Conservation (phyloP, 2,888 invertebrate genomes). For the Netelia melanura region DNA sequence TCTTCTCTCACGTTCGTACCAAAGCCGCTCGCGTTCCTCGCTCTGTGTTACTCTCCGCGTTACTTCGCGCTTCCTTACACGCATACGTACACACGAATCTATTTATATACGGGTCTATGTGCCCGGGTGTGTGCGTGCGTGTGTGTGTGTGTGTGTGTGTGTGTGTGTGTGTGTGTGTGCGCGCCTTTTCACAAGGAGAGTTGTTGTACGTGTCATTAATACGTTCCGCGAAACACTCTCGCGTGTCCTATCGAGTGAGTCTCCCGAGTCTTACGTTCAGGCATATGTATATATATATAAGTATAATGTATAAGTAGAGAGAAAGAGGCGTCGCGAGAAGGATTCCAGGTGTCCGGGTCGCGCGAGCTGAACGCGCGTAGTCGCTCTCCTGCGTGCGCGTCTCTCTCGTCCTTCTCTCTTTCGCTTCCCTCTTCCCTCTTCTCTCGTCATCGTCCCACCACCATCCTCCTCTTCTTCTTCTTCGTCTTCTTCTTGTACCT, state of each 20-base stretch:
- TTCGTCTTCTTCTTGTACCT: conserved; percentile 51
- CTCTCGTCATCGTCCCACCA: conserved; percentile 64
- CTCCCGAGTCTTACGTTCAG: conserved; percentile 48
- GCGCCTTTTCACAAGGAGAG: conserved; percentile 58
- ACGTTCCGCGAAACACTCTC: conserved; percentile 69
- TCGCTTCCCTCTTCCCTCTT: conserved; percentile 60
- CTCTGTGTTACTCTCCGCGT: conserved; percentile 17
- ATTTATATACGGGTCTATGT: not conserved
- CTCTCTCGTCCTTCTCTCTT: conserved; percentile 33
- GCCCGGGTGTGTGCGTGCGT: not conserved
- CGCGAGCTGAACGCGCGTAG: conserved; percentile 48
- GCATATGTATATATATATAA: conserved; percentile 6
- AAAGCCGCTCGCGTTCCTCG: conserved; percentile 39
- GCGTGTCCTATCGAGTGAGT: conserved; percentile 67
- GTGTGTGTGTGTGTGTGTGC: not conserved
- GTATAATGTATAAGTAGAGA: conserved; percentile 7
- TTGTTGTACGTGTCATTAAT: conserved; percentile 67
- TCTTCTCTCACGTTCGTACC: conserved; percentile 15
- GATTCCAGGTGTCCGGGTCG: conserved; percentile 68
- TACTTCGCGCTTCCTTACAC: conserved; percentile 1
- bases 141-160: not conserved
- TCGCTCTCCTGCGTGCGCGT: conserved; percentile 35
- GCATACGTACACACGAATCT: not conserved
- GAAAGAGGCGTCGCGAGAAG: conserved; percentile 43
- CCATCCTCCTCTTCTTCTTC: conserved; percentile 65